Evolutionary conservation across 1,140 invertebrate species (phyloP), one percentile per base, ranked within the genome.

Genomic region (Pseudobourletiella spinata): DNA sequence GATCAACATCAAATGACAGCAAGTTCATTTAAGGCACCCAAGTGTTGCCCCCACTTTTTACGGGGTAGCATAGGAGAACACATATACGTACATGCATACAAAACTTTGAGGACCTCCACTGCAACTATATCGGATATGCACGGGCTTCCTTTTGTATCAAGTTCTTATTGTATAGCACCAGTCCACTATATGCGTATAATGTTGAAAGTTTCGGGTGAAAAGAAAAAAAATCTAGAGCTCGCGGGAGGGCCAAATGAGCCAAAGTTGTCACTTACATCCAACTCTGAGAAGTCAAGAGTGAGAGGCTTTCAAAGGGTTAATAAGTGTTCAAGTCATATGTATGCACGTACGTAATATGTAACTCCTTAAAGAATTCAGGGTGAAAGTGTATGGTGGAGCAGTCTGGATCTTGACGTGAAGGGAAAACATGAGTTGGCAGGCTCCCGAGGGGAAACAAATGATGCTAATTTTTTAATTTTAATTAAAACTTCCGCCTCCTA

Each of bases 381-480:
- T 46, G 32, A 32, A 46, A 11, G 44, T 55, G 20, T 39, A n/a
- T 30, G 25, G 44, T 14, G 16, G 32, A 25, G 56, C 20, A n/a
- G n/a, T n/a, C n/a, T n/a, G n/a, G n/a, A n/a, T n/a, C n/a, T n/a
- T n/a, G n/a, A n/a, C n/a, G 56, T 15, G 39, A 43, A 26, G 28
- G 25, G 29, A 59, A 48, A 46, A 48, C 57, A 50, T 15, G 52
- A 55, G 32, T 35, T 55, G 59, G 56, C 51, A 56, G 25, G 6
- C 30, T 22, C 39, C 25, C 18, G 43, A 46, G 32, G 55, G 61
- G 50, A 57, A 63, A 63, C 55, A 63, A 63, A 63, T 63, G 61
- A 63, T 63, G 48, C 61, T 63, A 63, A 63, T 63, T 63, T 63
- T 63, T 63, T 63, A 63, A 63, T 57, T 63, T 63, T 63, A 63